A percentile compares a stretch with the other conserved stretches of the same genome.
phyloP scores from a whole-genome alignment of 2,113 vertebrate species.

The Bothrops jararaca region DNA sequence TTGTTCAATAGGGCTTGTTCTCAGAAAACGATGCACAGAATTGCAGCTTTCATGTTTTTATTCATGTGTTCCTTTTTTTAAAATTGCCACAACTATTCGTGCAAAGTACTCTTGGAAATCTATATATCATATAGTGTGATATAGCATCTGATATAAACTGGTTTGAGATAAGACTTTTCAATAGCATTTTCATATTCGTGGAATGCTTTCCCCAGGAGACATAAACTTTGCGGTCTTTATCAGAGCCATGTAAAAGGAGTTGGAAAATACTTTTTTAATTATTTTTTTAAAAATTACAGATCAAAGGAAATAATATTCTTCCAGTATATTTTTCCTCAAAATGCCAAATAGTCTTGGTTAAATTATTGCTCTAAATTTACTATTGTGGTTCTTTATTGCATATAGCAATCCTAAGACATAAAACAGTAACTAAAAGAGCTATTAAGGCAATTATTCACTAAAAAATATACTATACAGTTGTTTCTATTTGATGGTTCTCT shows the following conservation, averaged over 20 bases:
- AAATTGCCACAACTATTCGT: neutral
- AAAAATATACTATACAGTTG: neutral
- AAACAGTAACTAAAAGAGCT: neutral
- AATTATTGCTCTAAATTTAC: conserved; percentile 7
- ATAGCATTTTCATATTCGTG: neutral
- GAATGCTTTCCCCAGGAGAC: neutral
- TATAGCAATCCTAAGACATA: neutral
- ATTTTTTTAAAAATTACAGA: neutral
- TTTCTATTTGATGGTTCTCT: neutral
- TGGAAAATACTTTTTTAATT: neutral
- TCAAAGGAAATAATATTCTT: neutral
- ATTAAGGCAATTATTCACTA: neutral
- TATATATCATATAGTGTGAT: neutral
- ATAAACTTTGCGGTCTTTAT: neutral
- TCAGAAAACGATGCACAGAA: neutral
- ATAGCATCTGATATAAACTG: neutral
- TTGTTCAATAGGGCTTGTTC: neutral
- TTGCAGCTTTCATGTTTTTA: neutral
- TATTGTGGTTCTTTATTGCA: conserved; percentile 16
- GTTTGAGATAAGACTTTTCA: neutral
- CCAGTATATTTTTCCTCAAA: neutral
- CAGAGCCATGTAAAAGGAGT: neutral
- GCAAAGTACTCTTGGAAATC: neutral
- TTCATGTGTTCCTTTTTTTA: neutral
- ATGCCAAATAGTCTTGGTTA: neutral